Base-by-base conservation (phyloP, 2,888 invertebrate genomes). In the Rhingia campestris region DNA sequence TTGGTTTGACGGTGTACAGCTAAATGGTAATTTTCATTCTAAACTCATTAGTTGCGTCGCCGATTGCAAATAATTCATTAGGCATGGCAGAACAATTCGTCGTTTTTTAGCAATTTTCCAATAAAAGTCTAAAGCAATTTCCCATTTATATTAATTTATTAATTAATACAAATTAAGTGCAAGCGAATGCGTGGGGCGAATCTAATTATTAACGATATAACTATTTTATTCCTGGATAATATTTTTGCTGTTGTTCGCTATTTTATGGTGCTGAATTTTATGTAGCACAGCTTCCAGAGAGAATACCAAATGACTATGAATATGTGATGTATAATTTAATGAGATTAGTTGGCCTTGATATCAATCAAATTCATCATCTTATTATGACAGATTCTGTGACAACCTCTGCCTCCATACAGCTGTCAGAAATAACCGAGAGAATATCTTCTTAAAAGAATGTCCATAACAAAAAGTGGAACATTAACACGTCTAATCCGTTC, bases 41-140 rank as follows among this genome's bases (percentile, higher is more conserved):
- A 61, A 61, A 61, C 49, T 61, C 74, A 80, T 80, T 80, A 74
- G 49, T 80, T 12, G 53, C 59, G 47, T 79, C 32, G 56, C 63
- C 22, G 54, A 12, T 49, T 66, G 59, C 79, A 80, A 73, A 61
- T 61, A 66, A 73, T 73, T 73, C 61, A 80, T 80, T 73, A 58
- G 12, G 7, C 37, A 66, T 79, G 39, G 41, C 35, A 73, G 12
- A 56, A 56, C 6, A 9, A 22, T 47, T 22, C 7, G 7, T 30
- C 30, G 22, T 0, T 59, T 49, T 32, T 45, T 61, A 37, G 35
- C 30, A n/a, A 37, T 73, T 45, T 45, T 45, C 10, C 59, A 7
- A 37, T 14, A 43, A 22, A 43, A 39, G 6, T 58, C 14, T 37
- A n/a, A 30, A 33, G 12, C 32, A 32, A 32, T 49, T 49, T 39